Evolutionary conservation across 2,113 vertebrate genomes (phyloP), one percentile per base, ranked within the genome.

Genomic region (Oncorhynchus keta): DNA sequence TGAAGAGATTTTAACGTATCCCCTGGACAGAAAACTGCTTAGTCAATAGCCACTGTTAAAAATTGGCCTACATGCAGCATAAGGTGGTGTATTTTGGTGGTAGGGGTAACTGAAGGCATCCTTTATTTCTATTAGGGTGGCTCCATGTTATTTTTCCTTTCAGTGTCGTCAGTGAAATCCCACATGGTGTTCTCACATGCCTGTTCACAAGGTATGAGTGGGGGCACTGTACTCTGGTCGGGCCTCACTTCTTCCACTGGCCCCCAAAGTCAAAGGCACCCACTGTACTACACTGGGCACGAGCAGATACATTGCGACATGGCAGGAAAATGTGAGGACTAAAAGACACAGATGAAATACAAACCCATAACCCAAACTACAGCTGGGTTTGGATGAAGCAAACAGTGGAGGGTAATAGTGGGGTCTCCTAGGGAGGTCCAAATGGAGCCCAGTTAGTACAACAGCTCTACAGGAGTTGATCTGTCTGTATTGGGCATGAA

Each of bases 201-300:
- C 39, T 49, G 12, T 30, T 51, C 45, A 45, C 62, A 67, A 68
- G 45, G 62, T 48, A 55, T 5, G 14, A 51, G 74, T 30, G 20
- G 55, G 14, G 35, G 6, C 73, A 7, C 66, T 32, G 28, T 24
- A n/a, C 9, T 22, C 22, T 24, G 45, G 64, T 20, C 7, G 55
- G 45, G 39, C n/a, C 67, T 68, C 74, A 68, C 45, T 68, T 48
- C 45, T 88, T 90, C 87, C 84, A 87, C 76, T 61, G 68, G 68
- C 70, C 80, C 69, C 79, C 70, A 26, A 66, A 73, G 74, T 76
- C 84, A 92, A 90, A 89, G 89, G 62, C 68, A 0, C 64, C 72
- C 86, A 89, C 81, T 93, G 90, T 91, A 81, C 85, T 86, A 76
- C 45, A 1, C 70, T 35, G 74, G 83, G 78, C 77, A 57, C 62